Conservation (phyloP, 2,113 vertebrate species). For the Odocoileus virginianus region DNA sequence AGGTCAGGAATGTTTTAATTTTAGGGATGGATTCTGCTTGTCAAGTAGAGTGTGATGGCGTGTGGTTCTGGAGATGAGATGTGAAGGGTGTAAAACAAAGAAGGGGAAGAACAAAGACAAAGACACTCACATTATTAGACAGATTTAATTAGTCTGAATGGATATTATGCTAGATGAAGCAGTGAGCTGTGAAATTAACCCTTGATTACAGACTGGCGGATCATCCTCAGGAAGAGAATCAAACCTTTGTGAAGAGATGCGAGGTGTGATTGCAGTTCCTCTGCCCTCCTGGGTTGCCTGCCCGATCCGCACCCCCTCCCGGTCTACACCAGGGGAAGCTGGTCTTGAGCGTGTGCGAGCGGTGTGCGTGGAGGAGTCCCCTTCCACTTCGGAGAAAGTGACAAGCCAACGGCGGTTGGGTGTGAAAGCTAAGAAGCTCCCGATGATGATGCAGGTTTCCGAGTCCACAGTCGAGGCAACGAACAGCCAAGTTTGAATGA, state of each 20-base stretch:
- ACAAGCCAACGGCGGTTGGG: background rate
- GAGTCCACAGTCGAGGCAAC: background rate
- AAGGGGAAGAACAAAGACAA: conserved; percentile 94
- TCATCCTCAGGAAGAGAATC: conserved; percentile 78
- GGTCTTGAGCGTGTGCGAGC: background rate
- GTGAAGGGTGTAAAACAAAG: conserved; percentile 98
- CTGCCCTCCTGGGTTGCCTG: background rate
- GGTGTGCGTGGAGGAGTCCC: background rate
- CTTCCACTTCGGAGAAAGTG: background rate
- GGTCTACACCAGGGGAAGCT: background rate
- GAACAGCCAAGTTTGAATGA: rapidly evolving
- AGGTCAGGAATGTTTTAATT: conserved; percentile 99
- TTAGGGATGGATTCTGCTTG: conserved; percentile 98
- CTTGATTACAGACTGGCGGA: conserved; percentile 93
- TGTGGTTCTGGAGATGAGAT: conserved; percentile 95
- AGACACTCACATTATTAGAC: conserved; percentile 97
- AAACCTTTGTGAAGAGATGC: conserved; percentile 78
- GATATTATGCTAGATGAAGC: conserved; percentile 97
- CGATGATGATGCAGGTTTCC: background rate
- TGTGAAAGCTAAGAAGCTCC: background rate
- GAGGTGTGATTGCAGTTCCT: conserved; percentile 65
- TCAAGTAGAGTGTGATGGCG: conserved; percentile 92
- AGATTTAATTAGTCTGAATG: conserved; percentile 99
- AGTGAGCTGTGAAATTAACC: conserved; percentile 99
- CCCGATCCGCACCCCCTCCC: background rate